Percentiles rank a stretch among this genome's conserved stretches.
Conservation (phyloP, 2,113 vertebrate species). For the Oxyruncus cristatus region DNA sequence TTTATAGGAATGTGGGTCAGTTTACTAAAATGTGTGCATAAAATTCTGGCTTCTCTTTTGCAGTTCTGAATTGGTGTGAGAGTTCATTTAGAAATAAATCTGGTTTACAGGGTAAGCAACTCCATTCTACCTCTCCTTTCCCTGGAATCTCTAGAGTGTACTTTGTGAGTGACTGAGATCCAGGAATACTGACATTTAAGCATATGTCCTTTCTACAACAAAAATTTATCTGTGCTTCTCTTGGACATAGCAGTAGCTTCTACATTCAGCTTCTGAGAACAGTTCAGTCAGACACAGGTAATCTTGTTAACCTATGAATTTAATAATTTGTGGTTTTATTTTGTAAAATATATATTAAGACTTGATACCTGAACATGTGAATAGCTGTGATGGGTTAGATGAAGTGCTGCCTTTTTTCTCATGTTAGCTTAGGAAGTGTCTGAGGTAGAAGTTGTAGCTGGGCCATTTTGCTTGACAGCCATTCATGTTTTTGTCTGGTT, state of each 20-base stretch:
- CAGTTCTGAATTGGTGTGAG: not conserved
- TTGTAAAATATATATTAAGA: not conserved
- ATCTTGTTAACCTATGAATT: not conserved
- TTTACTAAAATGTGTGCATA: conserved; percentile 39
- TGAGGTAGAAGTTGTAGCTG: not conserved
- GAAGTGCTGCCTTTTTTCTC: not conserved
- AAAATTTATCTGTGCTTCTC: not conserved
- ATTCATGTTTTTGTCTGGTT: not conserved
- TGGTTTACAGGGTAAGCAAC: not conserved
- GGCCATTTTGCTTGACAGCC: not conserved
- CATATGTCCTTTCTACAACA: not conserved
- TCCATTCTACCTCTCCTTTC: not conserved
- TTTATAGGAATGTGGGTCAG: not conserved
- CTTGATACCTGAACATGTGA: not conserved
- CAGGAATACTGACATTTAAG: not conserved
- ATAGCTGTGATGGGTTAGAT: not conserved
- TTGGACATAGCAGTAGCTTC: not conserved
- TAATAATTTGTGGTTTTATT: not conserved
- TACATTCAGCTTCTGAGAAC: not conserved
- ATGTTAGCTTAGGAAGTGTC: not conserved
- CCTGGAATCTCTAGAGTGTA: fast-evolving
- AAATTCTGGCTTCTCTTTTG: not conserved
- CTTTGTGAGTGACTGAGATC: not conserved
- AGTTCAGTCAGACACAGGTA: not conserved
- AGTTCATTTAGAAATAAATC: not conserved